Evolutionary conservation across 2,113 vertebrate species (phyloP), one percentile per base, ranked within the genome.

Genomic region (Ailuropoda melanoleuca): DNA sequence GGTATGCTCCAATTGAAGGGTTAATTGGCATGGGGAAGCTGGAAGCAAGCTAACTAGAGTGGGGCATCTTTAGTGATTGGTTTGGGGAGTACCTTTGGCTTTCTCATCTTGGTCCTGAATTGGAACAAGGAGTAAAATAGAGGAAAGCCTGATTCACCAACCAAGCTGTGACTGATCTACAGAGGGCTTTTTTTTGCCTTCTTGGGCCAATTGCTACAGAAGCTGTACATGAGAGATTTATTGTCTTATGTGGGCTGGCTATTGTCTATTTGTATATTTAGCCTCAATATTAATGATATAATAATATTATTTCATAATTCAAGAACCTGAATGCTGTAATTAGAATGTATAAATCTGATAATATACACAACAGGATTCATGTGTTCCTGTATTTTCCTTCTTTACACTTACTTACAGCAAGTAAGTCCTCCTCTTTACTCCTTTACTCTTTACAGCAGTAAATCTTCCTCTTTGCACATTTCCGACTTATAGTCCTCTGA

Each of bases 281-380:
- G 72, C 34, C n/a, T 77, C 2, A 29, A 18, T 43, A 8, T 19
- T 26, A 88, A 84, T 24, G 17, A 83, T 5, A 19, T 72, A 56
- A 88, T 72, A 62, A 7, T 70, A 83, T 48, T 82, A 72, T 75
- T n/a, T 64, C 56, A 82, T 50, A 77, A 31, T 56, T 97, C 17
- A 23, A 97, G n/a, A 4, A 34, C 77, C 6, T 21, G 23, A 82
- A 26, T 77, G 21, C n/a, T 91, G 37, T 58, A 23, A 77, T 87
- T 62, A 31, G 34, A 68, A 11, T 39, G 24, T 55, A 23, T 26
- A 64, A 58, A 15, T 90, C 18, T 66, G 53, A 43, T 21, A 86
- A 6, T n/a, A 90, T 23, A 17, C 17, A 72, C 29, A 58, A 24
- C 15, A 87, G 31, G 9, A 86, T 72, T 8, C 39, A 50, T n/a